Conservation (phyloP, 2,888 invertebrate species). For the Amphiduros pacificus region DNA sequence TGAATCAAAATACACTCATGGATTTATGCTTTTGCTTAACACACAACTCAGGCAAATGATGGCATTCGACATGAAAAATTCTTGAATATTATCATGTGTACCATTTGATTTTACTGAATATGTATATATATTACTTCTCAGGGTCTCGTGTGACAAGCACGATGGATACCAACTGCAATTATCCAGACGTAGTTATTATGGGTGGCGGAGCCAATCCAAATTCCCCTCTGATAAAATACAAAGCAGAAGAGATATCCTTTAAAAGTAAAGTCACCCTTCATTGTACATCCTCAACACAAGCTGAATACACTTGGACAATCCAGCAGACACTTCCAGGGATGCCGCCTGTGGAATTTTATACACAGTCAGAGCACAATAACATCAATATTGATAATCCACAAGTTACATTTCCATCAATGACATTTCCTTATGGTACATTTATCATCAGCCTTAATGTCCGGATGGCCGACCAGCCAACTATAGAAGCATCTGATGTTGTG, state of each 20-base stretch:
- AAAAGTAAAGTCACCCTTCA: not conserved
- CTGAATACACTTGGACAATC: conserved; percentile 3
- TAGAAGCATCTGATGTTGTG: not conserved
- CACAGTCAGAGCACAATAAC: not conserved
- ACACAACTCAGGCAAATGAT: too few species aligned
- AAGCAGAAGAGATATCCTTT: not conserved
- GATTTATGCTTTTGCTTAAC: too few species aligned
- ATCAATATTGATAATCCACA: not conserved
- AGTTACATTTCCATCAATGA: conserved; percentile 2
- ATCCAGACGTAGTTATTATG: conserved; percentile 2
- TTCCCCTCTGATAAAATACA: not conserved
- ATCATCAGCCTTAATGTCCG: not conserved
- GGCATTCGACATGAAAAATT: too few species aligned
- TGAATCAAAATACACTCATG: too few species aligned
- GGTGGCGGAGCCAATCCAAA: conserved; percentile 2
- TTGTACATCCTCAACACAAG: not conserved
- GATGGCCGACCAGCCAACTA: not conserved
- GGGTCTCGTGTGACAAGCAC: too few species aligned
- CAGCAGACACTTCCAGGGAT: not conserved
- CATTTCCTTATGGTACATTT: conserved; percentile 1
- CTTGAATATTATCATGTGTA: too few species aligned
- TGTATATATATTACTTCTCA: too few species aligned
- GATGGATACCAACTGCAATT: too few species aligned
- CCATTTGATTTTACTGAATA: too few species aligned
- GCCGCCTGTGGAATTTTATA: too few species aligned